Percentiles rank a stretch among this genome's conserved stretches.
Evolutionary conservation across 2,113 vertebrate genomes (phyloP).

Genomic region (Brienomyrus brachyistius): DNA sequence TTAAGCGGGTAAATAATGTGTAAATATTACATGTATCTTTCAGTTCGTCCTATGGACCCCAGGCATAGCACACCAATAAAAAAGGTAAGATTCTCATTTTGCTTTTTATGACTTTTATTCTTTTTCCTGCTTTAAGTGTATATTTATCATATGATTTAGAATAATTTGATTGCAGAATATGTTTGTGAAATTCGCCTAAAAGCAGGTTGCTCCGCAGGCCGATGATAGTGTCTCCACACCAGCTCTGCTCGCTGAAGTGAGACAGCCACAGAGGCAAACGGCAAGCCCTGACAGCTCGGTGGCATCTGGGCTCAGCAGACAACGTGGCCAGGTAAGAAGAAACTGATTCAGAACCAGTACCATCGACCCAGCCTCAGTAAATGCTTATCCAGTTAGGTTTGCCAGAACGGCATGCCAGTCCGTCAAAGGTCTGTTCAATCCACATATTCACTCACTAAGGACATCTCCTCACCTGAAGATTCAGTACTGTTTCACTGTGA

Average conservation of each 20-base stretch:
- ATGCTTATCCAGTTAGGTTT: not conserved
- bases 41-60: conserved; percentile 26
- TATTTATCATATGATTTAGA: not conserved
- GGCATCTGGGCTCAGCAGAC: conserved; percentile 6
- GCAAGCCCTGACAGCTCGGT: not conserved
- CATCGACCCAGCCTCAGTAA: not conserved
- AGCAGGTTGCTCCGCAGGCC: not conserved
- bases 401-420: not conserved
- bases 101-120: not conserved
- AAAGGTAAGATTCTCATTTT: conserved; percentile 21
- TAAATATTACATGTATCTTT: not conserved
- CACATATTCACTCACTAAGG: not conserved
- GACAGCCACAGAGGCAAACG: not conserved
- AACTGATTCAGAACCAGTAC: not conserved
- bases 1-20: not conserved
- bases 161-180: not conserved
- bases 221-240: not conserved
- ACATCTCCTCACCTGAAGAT: not conserved
- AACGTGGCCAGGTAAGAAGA: conserved; percentile 24
- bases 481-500: not conserved
- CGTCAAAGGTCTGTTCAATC: not conserved
- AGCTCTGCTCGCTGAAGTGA: not conserved
- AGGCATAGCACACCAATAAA: conserved; percentile 45
- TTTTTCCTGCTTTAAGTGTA: not conserved
- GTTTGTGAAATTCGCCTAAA: not conserved